Evolutionary conservation across 2,113 vertebrate genomes (phyloP).

Genomic region (Labeo catla): DNA sequence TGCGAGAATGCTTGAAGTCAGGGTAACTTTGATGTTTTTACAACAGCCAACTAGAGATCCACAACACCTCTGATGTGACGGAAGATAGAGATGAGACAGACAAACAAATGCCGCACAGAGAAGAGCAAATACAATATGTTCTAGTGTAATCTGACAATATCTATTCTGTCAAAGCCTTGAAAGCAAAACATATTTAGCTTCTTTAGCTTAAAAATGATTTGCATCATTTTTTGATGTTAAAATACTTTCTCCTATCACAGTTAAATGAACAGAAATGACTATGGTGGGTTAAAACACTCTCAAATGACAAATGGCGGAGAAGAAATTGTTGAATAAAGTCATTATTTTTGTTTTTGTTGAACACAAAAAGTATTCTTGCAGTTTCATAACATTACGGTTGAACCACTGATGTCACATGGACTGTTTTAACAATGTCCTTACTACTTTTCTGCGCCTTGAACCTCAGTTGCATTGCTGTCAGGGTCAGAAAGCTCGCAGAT

Average conservation of each 20-base stretch:
- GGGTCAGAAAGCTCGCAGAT: no score
- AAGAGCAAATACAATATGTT: slow-evolving; percentile 8
- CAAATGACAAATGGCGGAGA: not conserved
- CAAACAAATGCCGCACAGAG: slow-evolving; percentile 6
- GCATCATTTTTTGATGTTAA: not conserved
- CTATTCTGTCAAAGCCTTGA: not conserved
- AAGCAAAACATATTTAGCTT: slow-evolving; percentile 5
- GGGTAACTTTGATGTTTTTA: slow-evolving; percentile 34
- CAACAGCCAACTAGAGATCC: slow-evolving; percentile 36
- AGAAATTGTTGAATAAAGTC: no score
- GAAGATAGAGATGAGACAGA: slow-evolving; percentile 24
- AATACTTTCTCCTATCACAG: not conserved
- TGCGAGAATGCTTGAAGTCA: slow-evolving; percentile 24
- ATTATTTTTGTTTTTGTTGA: no score
- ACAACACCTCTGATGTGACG: slow-evolving; percentile 26
- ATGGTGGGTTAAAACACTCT: not conserved
- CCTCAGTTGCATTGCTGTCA: no score
- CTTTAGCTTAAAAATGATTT: not conserved
- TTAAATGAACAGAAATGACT: slow-evolving; percentile 1
- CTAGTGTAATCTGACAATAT: slow-evolving; percentile 13
- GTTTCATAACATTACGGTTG: no score
- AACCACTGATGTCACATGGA: no score
- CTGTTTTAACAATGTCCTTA: no score
- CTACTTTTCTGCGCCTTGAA: no score
- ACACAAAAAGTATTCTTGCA: no score